Conservation (phyloP, 2,888 invertebrate species). For the Gerris lacustris region DNA sequence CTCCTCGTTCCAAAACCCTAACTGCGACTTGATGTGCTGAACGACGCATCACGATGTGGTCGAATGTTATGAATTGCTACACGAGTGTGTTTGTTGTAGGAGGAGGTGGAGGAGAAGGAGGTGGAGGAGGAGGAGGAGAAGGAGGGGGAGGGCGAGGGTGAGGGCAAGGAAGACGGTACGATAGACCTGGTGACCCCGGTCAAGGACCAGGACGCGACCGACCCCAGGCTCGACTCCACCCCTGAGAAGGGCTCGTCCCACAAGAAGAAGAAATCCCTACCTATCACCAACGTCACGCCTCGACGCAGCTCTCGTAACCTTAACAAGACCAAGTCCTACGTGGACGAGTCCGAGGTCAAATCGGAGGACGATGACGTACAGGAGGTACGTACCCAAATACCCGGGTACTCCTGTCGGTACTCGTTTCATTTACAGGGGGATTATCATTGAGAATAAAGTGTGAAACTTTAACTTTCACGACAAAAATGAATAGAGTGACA, state of each 20-base stretch:
- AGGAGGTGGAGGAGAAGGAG: too few relatives aligned
- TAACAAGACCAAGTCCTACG: conserved; percentile 44
- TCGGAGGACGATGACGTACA: conserved; percentile 27
- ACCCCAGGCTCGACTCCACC: conserved; percentile 20
- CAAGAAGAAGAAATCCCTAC: conserved; percentile 26
- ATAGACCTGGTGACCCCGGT: conserved; percentile 29
- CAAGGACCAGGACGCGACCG: conserved; percentile 28
- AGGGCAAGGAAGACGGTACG: conserved; percentile 17
- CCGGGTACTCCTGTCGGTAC: too few relatives aligned
- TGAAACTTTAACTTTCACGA: too few relatives aligned
- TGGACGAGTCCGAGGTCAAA: conserved; percentile 35
- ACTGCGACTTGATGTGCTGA: too few relatives aligned
- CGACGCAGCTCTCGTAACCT: conserved; percentile 46
- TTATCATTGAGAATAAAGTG: too few relatives aligned
- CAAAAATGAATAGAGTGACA: too few relatives aligned
- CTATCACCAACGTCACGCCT: conserved; percentile 38
- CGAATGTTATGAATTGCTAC: too few relatives aligned
- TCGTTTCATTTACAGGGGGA: too few relatives aligned
- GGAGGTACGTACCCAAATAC: conserved; percentile 39
- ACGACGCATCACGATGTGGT: too few relatives aligned
- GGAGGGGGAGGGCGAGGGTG: conserved; percentile 21
- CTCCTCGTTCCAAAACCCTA: too few relatives aligned
- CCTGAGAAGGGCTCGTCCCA: conserved; percentile 21
- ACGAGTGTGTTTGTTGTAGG: too few relatives aligned
- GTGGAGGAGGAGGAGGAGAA: conserved; percentile 18